Conservation (phyloP, 2,113 vertebrate species). For the Mugil cephalus region DNA sequence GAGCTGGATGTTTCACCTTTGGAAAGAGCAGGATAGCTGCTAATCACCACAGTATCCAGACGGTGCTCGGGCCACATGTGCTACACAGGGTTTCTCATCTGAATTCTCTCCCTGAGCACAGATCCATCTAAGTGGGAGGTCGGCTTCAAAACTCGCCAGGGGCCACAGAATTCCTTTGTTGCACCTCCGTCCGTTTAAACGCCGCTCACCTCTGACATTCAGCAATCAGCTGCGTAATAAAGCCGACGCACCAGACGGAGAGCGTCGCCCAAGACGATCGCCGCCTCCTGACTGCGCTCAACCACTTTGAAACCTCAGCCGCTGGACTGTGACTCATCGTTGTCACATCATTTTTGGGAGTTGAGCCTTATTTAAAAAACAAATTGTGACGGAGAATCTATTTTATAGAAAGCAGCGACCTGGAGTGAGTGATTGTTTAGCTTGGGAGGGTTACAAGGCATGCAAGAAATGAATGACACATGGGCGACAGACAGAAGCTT, state of each 20-base stretch:
- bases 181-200: constrained; percentile 8
- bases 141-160: constrained; percentile 12
- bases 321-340: background rate
- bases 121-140: background rate
- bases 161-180: constrained; percentile 24
- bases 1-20: no score
- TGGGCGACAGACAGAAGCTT: constrained; percentile 21
- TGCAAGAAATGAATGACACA: constrained; percentile 3
- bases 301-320: constrained; percentile 25
- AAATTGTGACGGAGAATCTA: constrained; percentile 3
- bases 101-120: background rate
- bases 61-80: no score
- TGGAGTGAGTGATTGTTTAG: constrained; percentile 11
- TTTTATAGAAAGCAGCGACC: constrained; percentile 17
- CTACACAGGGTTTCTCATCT: no score
- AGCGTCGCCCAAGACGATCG: background rate
- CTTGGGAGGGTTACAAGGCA: constrained; percentile 14
- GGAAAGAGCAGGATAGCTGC: no score
- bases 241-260: constrained; percentile 20
- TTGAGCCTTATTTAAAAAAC: constrained; percentile 11
- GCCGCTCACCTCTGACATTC: constrained; percentile 33
- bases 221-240: constrained; percentile 24
- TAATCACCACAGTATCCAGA: no score
- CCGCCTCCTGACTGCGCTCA: constrained; percentile 9
- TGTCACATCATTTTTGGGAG: background rate